Evolutionary conservation across 2,113 vertebrate species (phyloP).

Genomic region (Petaurus breviceps): DNA sequence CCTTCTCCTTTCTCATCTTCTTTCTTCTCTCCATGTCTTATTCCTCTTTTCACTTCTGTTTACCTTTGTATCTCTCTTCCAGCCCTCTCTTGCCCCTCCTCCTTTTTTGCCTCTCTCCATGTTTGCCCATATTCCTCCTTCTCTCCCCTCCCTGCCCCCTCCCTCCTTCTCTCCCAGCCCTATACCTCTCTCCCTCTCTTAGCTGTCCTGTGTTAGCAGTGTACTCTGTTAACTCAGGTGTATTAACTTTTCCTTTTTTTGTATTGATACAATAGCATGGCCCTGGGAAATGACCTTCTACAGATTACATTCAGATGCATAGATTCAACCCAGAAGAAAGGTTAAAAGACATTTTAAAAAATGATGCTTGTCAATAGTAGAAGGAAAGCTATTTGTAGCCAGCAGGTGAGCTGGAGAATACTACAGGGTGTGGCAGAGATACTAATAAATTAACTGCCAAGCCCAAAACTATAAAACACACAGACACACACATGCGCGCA

Average conservation of each 20-base stretch:
- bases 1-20: too few relatives aligned
- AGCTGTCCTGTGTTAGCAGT: constrained; percentile 68
- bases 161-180: not conserved
- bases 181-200: constrained; percentile 65
- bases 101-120: not conserved
- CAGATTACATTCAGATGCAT: constrained; percentile 68
- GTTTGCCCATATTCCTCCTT: not conserved
- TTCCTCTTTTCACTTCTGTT: constrained; percentile 23
- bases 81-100: not conserved
- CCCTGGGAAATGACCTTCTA: constrained; percentile 65
- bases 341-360: constrained; percentile 67
- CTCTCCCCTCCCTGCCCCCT: not conserved
- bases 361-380: constrained; percentile 78
- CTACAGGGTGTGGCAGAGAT: constrained; percentile 89
- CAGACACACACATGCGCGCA: not conserved
- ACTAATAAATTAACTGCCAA: constrained; percentile 92
- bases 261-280: constrained; percentile 64
- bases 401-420: constrained; percentile 89
- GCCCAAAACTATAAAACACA: constrained; percentile 84
- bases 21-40: too few relatives aligned
- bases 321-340: constrained; percentile 61
- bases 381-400: constrained; percentile 80
- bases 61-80: not conserved
- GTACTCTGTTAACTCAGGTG: constrained; percentile 61
- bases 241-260: constrained; percentile 71